Percentiles rank a stretch among this genome's conserved stretches.
Evolutionary conservation across 2,888 invertebrate species (phyloP).

Genomic region (Agriotes lineatus): DNA sequence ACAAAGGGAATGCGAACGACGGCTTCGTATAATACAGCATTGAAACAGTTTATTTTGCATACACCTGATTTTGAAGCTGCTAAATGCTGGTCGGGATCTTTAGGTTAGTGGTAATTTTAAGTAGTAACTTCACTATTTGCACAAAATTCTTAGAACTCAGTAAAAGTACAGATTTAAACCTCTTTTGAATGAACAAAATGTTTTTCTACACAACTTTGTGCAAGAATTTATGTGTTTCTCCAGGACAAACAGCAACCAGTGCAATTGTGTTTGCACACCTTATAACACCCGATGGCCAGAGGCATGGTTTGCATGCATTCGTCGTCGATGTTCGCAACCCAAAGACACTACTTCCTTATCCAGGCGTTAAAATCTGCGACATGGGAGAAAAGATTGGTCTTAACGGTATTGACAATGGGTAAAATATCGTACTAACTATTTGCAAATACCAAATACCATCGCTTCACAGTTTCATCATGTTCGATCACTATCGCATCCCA

Average conservation of each 20-base stretch:
- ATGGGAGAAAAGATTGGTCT: slow-evolving; percentile 93
- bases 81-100: slow-evolving; percentile 87
- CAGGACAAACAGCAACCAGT: slow-evolving; percentile 86
- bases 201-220: too few species aligned
- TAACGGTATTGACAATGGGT: too few species aligned
- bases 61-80: slow-evolving; percentile 83
- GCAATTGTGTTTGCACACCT: slow-evolving; percentile 91
- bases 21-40: slow-evolving; percentile 82
- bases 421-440: too few species aligned
- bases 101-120: slow-evolving; percentile 72
- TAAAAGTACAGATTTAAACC: neutral
- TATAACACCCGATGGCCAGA: slow-evolving; percentile 80
- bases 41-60: slow-evolving; percentile 79
- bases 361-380: slow-evolving; percentile 90
- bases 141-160: too few species aligned
- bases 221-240: too few species aligned
- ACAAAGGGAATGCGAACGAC: slow-evolving; percentile 88
- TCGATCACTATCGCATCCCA: slow-evolving; percentile 84
- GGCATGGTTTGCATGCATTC: slow-evolving; percentile 90
- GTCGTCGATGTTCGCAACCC: slow-evolving; percentile 86
- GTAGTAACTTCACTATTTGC: too few species aligned
- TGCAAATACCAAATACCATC: too few species aligned
- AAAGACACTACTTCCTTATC: slow-evolving; percentile 76
- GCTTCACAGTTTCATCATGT: slow-evolving; percentile 81
- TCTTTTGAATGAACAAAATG: too few species aligned